Evolutionary conservation across 2,888 invertebrate genomes (phyloP), one percentile per base, ranked within the genome.

Genomic region (Temnothorax unifasciatus): DNA sequence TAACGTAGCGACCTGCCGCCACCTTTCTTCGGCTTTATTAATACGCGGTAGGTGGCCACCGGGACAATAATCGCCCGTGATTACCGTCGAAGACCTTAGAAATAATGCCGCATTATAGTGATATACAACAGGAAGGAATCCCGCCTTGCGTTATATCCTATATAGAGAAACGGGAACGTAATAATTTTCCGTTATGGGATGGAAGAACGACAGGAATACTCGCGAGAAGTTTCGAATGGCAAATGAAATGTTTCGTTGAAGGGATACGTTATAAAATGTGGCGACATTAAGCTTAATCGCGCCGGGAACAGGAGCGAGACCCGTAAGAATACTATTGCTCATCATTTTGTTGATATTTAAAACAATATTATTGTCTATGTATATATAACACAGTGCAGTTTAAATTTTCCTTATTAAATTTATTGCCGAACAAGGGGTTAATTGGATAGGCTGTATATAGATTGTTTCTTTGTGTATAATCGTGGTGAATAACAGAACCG

Each of bases 11-110:
- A 90, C 87, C 89, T 87, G 87, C 87, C 88, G 90, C 87, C 87
- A 91, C 89, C 91, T 93, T 90, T 91, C 91, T 90, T 89, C 92
- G 88, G 88, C 87, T 91, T 93, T 92, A 93, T 93, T 93, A 93
- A 93, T 93, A 93, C 92, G 83, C 92, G 89, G 92, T 92, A 90
- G 93, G 91, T 92, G 92, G 92, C 91, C 91, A 85, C 81, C 87
- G 71, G 83, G 88, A 90, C 90, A 90, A 90, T 87, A 90, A 90
- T 89, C 88, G 89, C n/a, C 69, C 59, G 85, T 90, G 91, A 90
- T 90, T 90, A 90, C 86, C 75, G 76, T 76, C 87, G 85, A 88
- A 89, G 90, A 90, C 88, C 85, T 50, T 79, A 59, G 69, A 86
- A 90, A 90, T 90, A 89, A 90, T 88, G 86, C 82, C 81, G 84